phyloP scores from a whole-genome alignment of 2,113 vertebrate species.

The Rhinopomastus cyanomelas region DNA sequence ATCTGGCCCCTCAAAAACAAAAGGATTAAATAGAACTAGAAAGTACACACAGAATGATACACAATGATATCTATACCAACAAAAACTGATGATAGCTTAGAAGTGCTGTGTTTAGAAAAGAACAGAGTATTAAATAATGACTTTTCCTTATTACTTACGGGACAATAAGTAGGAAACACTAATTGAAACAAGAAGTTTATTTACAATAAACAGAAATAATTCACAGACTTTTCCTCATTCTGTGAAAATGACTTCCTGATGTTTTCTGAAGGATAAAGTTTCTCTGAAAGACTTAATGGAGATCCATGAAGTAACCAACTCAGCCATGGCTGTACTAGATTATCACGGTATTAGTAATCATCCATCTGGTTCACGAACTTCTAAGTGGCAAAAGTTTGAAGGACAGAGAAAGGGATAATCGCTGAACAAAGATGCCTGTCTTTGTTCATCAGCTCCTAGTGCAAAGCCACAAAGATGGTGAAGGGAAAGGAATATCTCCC shows the following conservation, averaged over 20 bases:
- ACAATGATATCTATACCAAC: neutral
- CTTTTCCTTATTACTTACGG: neutral
- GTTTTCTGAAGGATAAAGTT: neutral
- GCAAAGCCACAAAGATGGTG: too few species aligned
- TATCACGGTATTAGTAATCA: neutral
- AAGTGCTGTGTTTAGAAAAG: neutral
- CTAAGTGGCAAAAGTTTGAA: neutral
- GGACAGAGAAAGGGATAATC: neutral
- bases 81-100: rapidly evolving
- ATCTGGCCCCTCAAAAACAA: neutral
- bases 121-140: neutral
- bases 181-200: neutral
- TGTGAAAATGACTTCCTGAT: neutral
- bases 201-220: neutral
- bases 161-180: neutral
- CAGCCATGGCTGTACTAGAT: neutral
- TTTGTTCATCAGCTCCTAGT: neutral
- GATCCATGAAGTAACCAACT: neutral
- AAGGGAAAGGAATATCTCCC: too few species aligned
- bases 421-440: neutral
- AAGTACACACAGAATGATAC: neutral
- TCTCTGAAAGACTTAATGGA: neutral
- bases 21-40: neutral
- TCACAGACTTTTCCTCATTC: neutral
- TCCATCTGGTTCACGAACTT: neutral